Evolutionary conservation across 1,140 invertebrate genomes (phyloP).

Genomic region (Pseudoatta argentina): DNA sequence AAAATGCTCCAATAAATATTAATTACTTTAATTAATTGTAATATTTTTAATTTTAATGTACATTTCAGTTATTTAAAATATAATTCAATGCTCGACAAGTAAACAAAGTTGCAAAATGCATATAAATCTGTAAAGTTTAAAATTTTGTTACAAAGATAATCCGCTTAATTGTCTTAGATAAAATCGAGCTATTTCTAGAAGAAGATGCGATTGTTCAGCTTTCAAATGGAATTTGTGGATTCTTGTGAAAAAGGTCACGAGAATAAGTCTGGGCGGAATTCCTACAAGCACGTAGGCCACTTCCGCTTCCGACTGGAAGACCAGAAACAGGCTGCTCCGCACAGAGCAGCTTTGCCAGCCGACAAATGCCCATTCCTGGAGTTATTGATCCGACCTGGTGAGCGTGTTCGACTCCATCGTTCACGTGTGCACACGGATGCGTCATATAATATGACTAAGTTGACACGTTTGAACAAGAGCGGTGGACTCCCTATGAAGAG

Average conservation of each 20-base stretch:
- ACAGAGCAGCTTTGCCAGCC: constrained; percentile 56
- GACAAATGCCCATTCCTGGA: constrained; percentile 70
- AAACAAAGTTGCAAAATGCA: background rate
- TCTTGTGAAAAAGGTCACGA: background rate
- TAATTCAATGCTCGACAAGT: background rate
- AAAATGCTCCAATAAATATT: too few species aligned
- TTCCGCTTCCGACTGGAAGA: constrained; percentile 62
- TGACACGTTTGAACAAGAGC: constrained; percentile 65
- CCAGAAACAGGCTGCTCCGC: constrained; percentile 63
- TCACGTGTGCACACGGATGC: constrained; percentile 67
- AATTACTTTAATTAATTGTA: background rate
- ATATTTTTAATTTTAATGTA: background rate
- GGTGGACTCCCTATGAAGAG: background rate
- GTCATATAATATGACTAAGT: constrained; percentile 69
- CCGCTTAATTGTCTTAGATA: background rate
- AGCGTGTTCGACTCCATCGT: constrained; percentile 72
- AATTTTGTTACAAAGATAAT: background rate
- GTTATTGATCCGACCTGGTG: constrained; percentile 75
- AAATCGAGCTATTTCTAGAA: background rate
- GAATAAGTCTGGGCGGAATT: constrained; percentile 17
- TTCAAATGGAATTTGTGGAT: background rate
- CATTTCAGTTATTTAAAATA: background rate
- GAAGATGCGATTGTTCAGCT: background rate
- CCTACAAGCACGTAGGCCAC: constrained; percentile 29
- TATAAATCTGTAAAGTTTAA: background rate